Conservation (phyloP, 1,140 invertebrate genomes). For the Papilio polyxenes region DNA sequence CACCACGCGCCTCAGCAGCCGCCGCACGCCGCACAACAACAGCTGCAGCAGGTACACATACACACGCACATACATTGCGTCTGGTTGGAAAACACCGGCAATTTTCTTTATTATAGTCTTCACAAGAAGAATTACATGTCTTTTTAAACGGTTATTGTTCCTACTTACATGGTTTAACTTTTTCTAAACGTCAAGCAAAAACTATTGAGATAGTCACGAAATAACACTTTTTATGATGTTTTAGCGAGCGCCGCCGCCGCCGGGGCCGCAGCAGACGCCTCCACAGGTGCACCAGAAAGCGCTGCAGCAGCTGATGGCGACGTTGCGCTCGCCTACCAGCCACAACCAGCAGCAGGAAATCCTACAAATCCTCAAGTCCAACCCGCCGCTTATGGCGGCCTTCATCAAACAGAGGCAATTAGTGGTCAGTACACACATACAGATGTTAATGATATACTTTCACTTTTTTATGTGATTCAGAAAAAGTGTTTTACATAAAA, state of each 20-base stretch:
- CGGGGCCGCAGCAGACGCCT: constrained; percentile 70
- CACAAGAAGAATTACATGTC: no score
- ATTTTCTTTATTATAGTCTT: no score
- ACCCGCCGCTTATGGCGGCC: constrained; percentile 97
- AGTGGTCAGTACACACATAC: not conserved
- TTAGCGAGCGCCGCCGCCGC: constrained; percentile 49
- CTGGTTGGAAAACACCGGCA: no score
- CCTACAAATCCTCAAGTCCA: constrained; percentile 94
- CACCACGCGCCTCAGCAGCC: constrained; percentile 73
- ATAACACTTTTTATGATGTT: not conserved
- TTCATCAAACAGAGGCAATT: constrained; percentile 96
- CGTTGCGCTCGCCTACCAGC: constrained; percentile 92
- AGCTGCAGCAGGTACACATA: constrained; percentile 75
- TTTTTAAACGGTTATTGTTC: no score
- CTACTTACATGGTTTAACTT: no score
- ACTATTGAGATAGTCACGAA: no score
- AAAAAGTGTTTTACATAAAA: no score
- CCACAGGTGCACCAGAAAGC: constrained; percentile 87
- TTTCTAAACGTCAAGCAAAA: no score
- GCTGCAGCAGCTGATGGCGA: constrained; percentile 93
- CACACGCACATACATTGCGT: constrained; percentile 52
- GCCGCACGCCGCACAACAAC: constrained; percentile 52
- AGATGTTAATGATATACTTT: no score
- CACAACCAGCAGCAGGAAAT: constrained; percentile 97
- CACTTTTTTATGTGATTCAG: no score